Evolutionary conservation across 2,113 vertebrate species (phyloP), one percentile per base, ranked within the genome.

Genomic region (Myiopsitta monachus): DNA sequence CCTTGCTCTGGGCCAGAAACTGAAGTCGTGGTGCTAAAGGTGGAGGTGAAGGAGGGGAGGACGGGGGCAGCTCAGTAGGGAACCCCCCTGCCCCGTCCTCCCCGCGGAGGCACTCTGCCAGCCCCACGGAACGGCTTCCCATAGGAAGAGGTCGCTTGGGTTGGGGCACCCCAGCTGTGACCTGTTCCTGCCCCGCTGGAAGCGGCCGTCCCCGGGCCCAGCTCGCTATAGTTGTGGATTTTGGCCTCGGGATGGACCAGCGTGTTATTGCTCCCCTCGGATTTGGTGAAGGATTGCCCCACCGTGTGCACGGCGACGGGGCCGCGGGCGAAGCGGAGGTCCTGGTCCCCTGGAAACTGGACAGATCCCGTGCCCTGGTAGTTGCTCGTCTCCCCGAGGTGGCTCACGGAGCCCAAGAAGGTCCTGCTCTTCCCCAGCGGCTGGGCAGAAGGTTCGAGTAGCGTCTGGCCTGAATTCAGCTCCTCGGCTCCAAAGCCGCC

Each of bases 261-360:
- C 38, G 95, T 79, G 96, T 90, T 98, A 97, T 87, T 98, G 98
- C 97, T 94, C 93, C 97, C 98, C 94, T 99, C 98, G n/a, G 97
- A 62, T 94, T 98, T 98, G 33, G 96, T 4, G 66, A 98, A 98
- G 93, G 98, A 61, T 52, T 98, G 98, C 89, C 97, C 98, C 1
- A 97, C 96, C 79, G 98, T 96, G 82, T 97, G 98, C 49, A 98
- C 23, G 79, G 79, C 15, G 39, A 96, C 77, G n/a, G 98, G 98
- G 61, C 81, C 97, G 64, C 98, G 98, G 96, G 98, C 96, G 94
- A 99, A 99, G 81, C 99, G 99, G 63, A 99, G 98, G 98, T 99
- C 99, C 98, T 99, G 99, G 97, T 99, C 99, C 95, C 99, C 99
- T 7, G 99, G 99, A 94, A 99, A 99, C 95, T 99, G 99, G 73